Base-by-base conservation (phyloP, 2,113 vertebrate genomes). In the Ifrita kowaldi region DNA sequence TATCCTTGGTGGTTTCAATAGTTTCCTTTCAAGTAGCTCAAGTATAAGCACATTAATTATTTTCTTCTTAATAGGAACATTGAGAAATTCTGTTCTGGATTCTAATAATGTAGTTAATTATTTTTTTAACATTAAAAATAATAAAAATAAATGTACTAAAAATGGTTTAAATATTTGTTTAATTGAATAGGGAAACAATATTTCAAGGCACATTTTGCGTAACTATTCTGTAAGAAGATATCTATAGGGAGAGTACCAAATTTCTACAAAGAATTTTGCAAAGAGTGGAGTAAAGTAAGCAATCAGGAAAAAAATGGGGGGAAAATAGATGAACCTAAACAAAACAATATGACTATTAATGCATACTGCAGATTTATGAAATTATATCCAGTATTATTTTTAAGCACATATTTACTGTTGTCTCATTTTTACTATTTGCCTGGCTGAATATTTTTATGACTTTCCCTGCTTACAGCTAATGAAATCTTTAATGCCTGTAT, bases 21-120 rank as follows among this genome's bases (percentile, higher is more conserved):
- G 35, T 95, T 87, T 93, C 19, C 24, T 94, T 94, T 93, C 11
- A 93, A 92, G 77, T 78, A 89, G 7, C 65, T 90, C 13, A 30
- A 82, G 42, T 85, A 50, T 35, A 64, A 69, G 32, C 13, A 39
- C 62, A 80, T 77, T 78, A 92, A 96, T 91, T 88, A 86, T 90
- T 90, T 94, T 90, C 28, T 57, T n/a, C 67, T 44, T 90, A 82
- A 90, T 37, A 52, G 0, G 35, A 55, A 30, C 22, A 88, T 23
- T 71, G 50, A 79, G 47, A 93, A 95, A 76, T 71, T 84, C n/a
- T 80, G 44, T 77, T 55, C 47, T 79, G 79, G 26, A 57, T 77
- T 23, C 21, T 91, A 89, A 94, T 32, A 77, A 52, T 47, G 56
- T 13, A 46, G 74, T 49, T 87, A 93, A 92, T 94, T 76, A 77